These are phyloP conservation scores for Dasysyrphus albostriatus DNA, from an alignment of 2,888 invertebrate species.

Conservation along the genomic window DNA sequence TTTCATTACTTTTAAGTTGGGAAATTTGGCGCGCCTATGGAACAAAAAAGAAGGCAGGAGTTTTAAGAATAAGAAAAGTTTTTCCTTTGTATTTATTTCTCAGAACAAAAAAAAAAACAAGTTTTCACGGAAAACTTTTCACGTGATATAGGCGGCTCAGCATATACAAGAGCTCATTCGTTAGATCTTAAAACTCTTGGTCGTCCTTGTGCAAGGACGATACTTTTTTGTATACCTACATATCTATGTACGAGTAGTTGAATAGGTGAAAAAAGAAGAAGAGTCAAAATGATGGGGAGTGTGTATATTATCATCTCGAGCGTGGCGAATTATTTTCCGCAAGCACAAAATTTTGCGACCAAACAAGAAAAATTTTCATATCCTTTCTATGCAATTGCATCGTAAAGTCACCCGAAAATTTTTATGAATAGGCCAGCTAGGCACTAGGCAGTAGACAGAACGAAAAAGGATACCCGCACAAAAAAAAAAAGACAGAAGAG, in stretches of 20 bases:
- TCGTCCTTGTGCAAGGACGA: slow-evolving; percentile 22
- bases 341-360: slow-evolving; percentile 28
- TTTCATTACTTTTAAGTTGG: slow-evolving; percentile 62
- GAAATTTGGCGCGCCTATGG: slow-evolving; percentile 17
- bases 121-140: slow-evolving; percentile 65
- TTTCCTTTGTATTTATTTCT: slow-evolving; percentile 55
- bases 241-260: neutral
- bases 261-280: neutral
- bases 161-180: slow-evolving; percentile 5
- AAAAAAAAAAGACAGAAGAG: neutral
- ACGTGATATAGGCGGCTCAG: slow-evolving; percentile 61
- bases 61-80: slow-evolving; percentile 59
- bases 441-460: slow-evolving; percentile 2
- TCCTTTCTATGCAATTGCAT: slow-evolving; percentile 74
- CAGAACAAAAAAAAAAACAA: slow-evolving; percentile 71
- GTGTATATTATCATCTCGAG: slow-evolving; percentile 54
- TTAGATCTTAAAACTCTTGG: neutral
- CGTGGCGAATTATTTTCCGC: slow-evolving; percentile 67
- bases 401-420: slow-evolving; percentile 69
- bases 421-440: slow-evolving; percentile 63
- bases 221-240: neutral
- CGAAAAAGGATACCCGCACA: slow-evolving; percentile 13
- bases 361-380: slow-evolving; percentile 52
- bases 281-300: neutral
- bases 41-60: neutral